phyloP scores from a whole-genome alignment of 1,140 invertebrate species.

The Oedothorax gibbosus region DNA sequence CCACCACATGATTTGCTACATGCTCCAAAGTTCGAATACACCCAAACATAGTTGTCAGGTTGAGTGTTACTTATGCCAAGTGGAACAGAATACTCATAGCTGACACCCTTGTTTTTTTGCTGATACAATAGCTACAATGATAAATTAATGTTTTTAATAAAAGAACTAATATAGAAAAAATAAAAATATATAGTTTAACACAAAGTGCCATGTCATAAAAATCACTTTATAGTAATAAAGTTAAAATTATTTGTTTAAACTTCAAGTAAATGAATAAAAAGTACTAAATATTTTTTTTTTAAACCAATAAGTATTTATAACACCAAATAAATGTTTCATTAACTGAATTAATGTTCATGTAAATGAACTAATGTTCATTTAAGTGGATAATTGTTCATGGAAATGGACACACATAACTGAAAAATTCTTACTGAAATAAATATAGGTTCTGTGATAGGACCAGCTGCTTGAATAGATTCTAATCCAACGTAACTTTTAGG shows the following conservation, averaged over 20 bases:
- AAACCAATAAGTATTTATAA: too few relatives aligned
- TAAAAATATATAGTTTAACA: not conserved
- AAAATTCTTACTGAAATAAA: constrained; percentile 80
- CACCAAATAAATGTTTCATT: too few relatives aligned
- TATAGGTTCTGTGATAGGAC: constrained; percentile 88
- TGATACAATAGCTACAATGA: constrained; percentile 82
- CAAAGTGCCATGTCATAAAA: not conserved
- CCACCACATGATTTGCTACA: constrained; percentile 88
- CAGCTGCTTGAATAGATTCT: constrained; percentile 83
- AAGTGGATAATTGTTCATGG: too few relatives aligned
- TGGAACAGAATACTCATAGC: constrained; percentile 93
- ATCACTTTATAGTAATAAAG: not conserved
- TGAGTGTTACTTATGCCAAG: constrained; percentile 75
- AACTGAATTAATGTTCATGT: too few relatives aligned
- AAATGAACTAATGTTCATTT: too few relatives aligned
- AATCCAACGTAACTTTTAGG: constrained; percentile 81
- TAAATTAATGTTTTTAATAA: not conserved
- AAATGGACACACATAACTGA: too few relatives aligned
- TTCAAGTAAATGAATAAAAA: too few relatives aligned
- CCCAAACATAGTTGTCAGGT: constrained; percentile 81
- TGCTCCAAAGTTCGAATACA: constrained; percentile 79
- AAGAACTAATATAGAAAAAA: not conserved
- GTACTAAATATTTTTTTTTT: too few relatives aligned
- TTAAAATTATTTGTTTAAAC: not conserved
- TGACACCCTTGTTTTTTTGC: constrained; percentile 85